phyloP scores from a whole-genome alignment of 2,888 invertebrate species.

The Drosophila imparisetae region DNA sequence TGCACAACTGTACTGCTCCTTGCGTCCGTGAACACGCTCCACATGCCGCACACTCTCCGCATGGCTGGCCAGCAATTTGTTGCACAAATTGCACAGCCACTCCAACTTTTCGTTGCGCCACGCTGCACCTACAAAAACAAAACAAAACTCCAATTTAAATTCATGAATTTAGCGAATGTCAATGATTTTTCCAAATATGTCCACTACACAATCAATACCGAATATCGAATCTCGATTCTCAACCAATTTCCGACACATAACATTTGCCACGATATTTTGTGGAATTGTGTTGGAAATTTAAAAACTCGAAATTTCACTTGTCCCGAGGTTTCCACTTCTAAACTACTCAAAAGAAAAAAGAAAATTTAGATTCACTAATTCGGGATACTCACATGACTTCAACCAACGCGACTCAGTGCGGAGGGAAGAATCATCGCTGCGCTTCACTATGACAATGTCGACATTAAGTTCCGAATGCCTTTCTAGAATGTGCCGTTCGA shows the following conservation, averaged over 20 bases:
- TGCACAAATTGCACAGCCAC: conserved; percentile 55
- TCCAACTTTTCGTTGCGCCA: neutral
- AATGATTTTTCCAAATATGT: neutral
- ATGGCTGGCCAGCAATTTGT: neutral
- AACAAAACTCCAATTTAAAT: neutral
- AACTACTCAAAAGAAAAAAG: neutral
- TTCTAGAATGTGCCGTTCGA: conserved; percentile 89
- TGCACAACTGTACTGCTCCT: conserved; percentile 23
- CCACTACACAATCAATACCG: neutral
- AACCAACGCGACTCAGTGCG: conserved; percentile 47
- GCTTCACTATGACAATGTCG: conserved; percentile 64
- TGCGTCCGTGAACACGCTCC: conserved; percentile 11
- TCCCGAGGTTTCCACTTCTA: too few relatives aligned
- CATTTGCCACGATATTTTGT: neutral
- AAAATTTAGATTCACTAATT: neutral
- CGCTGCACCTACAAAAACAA: conserved; percentile 4
- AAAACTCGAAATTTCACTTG: neutral
- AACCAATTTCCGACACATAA: neutral
- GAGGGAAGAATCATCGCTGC: conserved; percentile 22
- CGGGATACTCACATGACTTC: conserved; percentile 37
- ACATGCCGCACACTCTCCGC: neutral
- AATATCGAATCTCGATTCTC: too few relatives aligned
- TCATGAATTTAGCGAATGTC: neutral
- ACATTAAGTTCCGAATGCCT: conserved; percentile 83
- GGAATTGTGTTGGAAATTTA: neutral